Evolutionary conservation across 2,888 invertebrate species (phyloP).

Genomic region (Lithophane ornitopus): DNA sequence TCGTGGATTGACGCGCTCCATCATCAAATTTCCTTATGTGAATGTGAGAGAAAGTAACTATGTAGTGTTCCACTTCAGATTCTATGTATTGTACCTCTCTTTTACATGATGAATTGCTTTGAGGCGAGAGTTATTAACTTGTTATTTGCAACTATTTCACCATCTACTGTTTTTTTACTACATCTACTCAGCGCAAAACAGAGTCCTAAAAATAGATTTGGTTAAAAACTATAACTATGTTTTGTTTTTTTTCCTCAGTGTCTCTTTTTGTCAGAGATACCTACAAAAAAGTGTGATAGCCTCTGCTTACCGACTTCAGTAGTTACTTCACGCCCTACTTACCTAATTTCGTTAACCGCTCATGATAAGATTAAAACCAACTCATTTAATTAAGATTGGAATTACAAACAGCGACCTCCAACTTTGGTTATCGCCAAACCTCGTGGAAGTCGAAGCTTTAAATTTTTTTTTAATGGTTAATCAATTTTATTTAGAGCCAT

Average conservation of each 20-base stretch:
- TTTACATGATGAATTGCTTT: conserved; percentile 39
- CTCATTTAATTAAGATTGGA: conserved; percentile 55
- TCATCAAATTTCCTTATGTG: conserved; percentile 59
- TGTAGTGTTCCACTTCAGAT: conserved; percentile 40
- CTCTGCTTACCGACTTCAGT: conserved; percentile 29
- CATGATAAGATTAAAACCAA: conserved; percentile 70
- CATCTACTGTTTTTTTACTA: conserved; percentile 6
- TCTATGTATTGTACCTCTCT: conserved; percentile 29
- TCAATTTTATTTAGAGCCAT: background rate
- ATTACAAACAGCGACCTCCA: conserved; percentile 66
- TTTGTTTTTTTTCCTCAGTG: background rate
- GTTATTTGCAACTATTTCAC: conserved; percentile 31
- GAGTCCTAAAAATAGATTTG: background rate
- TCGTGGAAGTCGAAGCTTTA: conserved; percentile 18
- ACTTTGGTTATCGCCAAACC: conserved; percentile 54
- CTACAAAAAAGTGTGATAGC: conserved; percentile 37
- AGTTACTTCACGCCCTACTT: conserved; percentile 60
- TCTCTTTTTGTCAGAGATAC: background rate
- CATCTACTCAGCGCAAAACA: no score
- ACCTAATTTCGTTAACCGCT: conserved; percentile 64
- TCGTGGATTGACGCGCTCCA: conserved; percentile 46
- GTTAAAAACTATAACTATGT: background rate
- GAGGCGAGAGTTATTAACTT: conserved; percentile 29
- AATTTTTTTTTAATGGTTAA: conserved; percentile 21
- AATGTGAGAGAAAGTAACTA: conserved; percentile 60